Base-by-base conservation (phyloP, 2,888 invertebrate species). In the Chalcis sispes region DNA sequence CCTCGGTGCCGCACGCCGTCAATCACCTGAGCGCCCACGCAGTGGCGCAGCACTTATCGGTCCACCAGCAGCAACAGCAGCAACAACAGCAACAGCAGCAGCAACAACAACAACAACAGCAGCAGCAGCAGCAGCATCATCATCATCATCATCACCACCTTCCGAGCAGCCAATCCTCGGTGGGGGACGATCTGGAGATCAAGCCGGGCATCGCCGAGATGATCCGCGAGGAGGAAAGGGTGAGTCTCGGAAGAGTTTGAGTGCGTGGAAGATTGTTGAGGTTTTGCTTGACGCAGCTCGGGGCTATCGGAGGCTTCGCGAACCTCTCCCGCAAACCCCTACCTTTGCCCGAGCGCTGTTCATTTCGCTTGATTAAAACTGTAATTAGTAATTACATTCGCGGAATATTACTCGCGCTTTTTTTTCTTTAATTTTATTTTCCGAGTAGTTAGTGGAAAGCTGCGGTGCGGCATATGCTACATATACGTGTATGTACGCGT, bases 211-310 rank as follows among this genome's bases (percentile, higher is more conserved):
- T 96, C 91, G 96, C 96, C 79, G 97, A 97, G 92, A 96, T 97
- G 96, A 97, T 97, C 89, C 94, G 96, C 89, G 97, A 97, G 92
- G 97, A 97, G 91, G 96, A 96, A 92, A 92, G 96, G 95, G 96
- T 96, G 89, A 96, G 96, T 95, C 72, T 76, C 5, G 20, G 25
- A 18, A 58, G 7, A 18, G 46, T 40, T 15, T 56, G 1, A 29
- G 5, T 29, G 0, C n/a, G n/a, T n/a, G n/a, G n/a, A n/a, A n/a
- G n/a, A n/a, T n/a, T n/a, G n/a, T n/a, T n/a, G n/a, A n/a, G n/a
- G n/a, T n/a, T n/a, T n/a, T n/a, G n/a, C n/a, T n/a, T n/a, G n/a
- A n/a, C n/a, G n/a, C n/a, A n/a, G n/a, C n/a, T n/a, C n/a, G n/a
- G n/a, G n/a, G n/a, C n/a, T n/a, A n/a, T n/a, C n/a, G n/a, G n/a